Evolutionary conservation across 2,888 invertebrate species (phyloP), one percentile per base, ranked within the genome.

Genomic region (Rugalucina vietnamica): DNA sequence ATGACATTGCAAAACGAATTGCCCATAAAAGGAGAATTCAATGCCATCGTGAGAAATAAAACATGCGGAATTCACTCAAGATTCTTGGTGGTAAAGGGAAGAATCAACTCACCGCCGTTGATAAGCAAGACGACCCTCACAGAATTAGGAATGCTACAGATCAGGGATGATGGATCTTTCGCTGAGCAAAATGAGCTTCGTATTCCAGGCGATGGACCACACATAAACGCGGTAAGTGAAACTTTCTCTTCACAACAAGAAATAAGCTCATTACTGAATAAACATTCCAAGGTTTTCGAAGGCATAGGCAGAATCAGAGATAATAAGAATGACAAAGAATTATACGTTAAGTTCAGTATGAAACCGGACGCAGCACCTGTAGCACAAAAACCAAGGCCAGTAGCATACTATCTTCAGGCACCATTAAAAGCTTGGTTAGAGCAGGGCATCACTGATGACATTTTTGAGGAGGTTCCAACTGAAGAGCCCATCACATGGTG

Each of bases 1-100:
- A 49, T 27, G 24, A 54, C 77, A 12, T n/a, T 77, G 18, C 70
- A 77, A 36, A 77, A 65, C 49, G 34, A 43, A 4, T 34, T 71
- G 29, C 36, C 37, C 12, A 24, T 70, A 34, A 36, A 70, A 24
- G 70, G 37, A 3, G 70, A 70, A 24, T 49, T 77, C 36, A 76
- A 27, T 65, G 65, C 65, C 5, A 57, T 65, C 10, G n/a, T 76
- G 27, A 32, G 76, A 54, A 76, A 76, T 65, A 43, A 24, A 65
- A 76, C 76, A 21, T 76, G 76, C 32, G 76, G 76, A 21, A 32
- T 29, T 60, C 65, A 43, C n/a, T 76, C 27, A 36, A 75, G n/a
- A 27, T 14, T n/a, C 49, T 29, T 29, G 49, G 60, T 57, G 27
- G 50, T 76, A 29, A 65, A 69, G 24, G 49, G 39, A 43, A 49